Conservation (phyloP, 2,888 invertebrate genomes). For the Drosophila subquinaria region DNA sequence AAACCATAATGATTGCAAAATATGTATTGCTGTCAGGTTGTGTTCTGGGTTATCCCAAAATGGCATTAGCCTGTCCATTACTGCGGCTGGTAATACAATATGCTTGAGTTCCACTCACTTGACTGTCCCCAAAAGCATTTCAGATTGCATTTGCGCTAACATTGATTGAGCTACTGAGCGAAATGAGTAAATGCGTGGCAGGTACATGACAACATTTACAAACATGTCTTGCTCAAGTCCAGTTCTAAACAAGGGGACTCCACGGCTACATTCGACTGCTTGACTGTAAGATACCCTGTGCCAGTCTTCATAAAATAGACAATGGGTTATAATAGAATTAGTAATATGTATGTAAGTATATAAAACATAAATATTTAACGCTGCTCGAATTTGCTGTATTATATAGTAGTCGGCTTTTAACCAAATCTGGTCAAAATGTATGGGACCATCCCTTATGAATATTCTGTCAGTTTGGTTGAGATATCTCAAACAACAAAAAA, state of each 20-base stretch:
- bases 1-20: slow-evolving; percentile 49
- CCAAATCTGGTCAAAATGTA: too few species aligned
- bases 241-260: background rate
- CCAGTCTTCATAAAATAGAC: too few species aligned
- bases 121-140: slow-evolving; percentile 13
- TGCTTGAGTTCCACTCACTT: slow-evolving; percentile 24
- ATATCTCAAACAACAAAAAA: too few species aligned
- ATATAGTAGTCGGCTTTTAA: too few species aligned
- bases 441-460: too few species aligned
- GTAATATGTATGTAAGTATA: too few species aligned
- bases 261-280: too few species aligned
- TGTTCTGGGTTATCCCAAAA: slow-evolving; percentile 12
- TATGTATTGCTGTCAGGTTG: slow-evolving; percentile 34
- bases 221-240: background rate
- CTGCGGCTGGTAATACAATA: slow-evolving; percentile 30
- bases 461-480: too few species aligned
- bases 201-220: slow-evolving; percentile 5
- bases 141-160: slow-evolving; percentile 22
- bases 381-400: too few species aligned
- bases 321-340: too few species aligned
- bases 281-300: too few species aligned
- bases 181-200: background rate
- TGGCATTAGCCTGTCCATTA: slow-evolving; percentile 14
- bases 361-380: too few species aligned
- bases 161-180: slow-evolving; percentile 12